Evolutionary conservation across 2,113 vertebrate genomes (phyloP).

Genomic region (Entelurus aequoreus): DNA sequence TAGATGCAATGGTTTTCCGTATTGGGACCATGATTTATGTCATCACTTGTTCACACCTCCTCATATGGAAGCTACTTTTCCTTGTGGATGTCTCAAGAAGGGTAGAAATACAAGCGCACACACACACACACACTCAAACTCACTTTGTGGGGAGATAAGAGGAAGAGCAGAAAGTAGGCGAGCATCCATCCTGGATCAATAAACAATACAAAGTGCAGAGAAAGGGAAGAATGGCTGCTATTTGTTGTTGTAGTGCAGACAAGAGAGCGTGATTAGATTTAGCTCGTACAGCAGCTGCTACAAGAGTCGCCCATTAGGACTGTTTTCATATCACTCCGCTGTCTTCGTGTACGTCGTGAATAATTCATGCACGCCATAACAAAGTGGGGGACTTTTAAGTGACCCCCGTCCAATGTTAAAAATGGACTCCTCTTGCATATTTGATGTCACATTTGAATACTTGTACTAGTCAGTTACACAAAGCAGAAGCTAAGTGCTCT

Average conservation of each 20-base stretch:
- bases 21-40: too few relatives aligned
- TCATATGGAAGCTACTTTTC: too few relatives aligned
- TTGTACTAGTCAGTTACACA: too few relatives aligned
- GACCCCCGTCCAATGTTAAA: neutral
- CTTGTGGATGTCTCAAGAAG: too few relatives aligned
- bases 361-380: neutral
- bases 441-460: neutral
- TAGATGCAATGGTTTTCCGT: too few relatives aligned
- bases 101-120: neutral
- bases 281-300: neutral
- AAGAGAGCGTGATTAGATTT: neutral
- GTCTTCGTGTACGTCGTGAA: slow-evolving; percentile 2
- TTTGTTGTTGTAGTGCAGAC: neutral
- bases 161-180: neutral
- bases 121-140: neutral
- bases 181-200: neutral
- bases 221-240: neutral
- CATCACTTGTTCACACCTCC: too few relatives aligned
- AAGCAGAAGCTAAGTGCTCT: too few relatives aligned
- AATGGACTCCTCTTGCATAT: neutral
- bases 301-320: neutral
- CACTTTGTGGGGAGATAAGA: neutral
- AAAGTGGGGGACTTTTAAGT: neutral
- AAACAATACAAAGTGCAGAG: neutral
- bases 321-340: neutral